These are phyloP conservation scores for Balanococcus diminutus DNA, from an alignment of 2,888 invertebrate species.

Conservation along the genomic window DNA sequence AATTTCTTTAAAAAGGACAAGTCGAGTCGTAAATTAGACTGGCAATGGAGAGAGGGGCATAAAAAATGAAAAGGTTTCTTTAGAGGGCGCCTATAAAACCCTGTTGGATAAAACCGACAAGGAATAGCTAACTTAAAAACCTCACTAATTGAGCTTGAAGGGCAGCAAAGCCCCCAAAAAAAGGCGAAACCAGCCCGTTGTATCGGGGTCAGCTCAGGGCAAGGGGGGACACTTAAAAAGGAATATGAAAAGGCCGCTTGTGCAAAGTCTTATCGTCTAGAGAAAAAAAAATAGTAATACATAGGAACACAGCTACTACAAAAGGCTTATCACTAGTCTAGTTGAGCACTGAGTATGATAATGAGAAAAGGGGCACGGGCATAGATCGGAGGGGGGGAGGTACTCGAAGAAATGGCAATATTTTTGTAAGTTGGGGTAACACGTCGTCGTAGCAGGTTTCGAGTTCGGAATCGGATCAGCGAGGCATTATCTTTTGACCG, in stretches of 20 bases:
- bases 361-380: neutral
- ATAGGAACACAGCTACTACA: constrained; percentile 38
- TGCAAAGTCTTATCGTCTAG: constrained; percentile 30
- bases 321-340: constrained; percentile 41
- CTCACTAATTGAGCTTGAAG: constrained; percentile 16
- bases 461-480: no score
- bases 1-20: no score
- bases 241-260: constrained; percentile 23
- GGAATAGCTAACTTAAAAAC: neutral
- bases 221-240: neutral
- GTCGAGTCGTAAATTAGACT: no score
- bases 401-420: neutral
- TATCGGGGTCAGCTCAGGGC: neutral
- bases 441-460: no score
- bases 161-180: neutral
- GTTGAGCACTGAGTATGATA: constrained; percentile 51
- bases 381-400: neutral
- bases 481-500: constrained; percentile 45
- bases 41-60: neutral
- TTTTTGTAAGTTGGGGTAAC: no score
- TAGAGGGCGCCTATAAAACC: neutral
- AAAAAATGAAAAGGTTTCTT: neutral
- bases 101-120: neutral
- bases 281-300: neutral
- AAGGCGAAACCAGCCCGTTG: no score